Evolutionary conservation across 2,888 invertebrate genomes (phyloP).

Genomic region (Zygogramma bicolorata): DNA sequence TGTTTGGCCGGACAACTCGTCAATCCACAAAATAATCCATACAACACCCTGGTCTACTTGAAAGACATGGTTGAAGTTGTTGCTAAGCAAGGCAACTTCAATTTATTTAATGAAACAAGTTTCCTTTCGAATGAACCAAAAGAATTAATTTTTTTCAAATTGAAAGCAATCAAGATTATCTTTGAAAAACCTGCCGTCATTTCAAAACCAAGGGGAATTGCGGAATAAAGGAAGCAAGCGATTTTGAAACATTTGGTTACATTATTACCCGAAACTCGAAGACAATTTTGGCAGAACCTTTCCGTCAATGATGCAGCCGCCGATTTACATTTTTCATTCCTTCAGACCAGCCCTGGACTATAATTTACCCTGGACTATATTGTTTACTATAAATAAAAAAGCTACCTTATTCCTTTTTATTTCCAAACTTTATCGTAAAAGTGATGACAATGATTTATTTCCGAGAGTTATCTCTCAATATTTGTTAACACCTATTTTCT

Average conservation of each 20-base stretch:
- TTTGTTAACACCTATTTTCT: too few relatives aligned
- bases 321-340: too few relatives aligned
- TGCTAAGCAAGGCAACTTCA: constrained; percentile 15
- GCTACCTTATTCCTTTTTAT: too few relatives aligned
- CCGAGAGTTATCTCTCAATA: too few relatives aligned
- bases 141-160: background rate
- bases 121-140: background rate
- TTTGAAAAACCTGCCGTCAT: background rate
- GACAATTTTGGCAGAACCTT: background rate
- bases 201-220: constrained; percentile 7
- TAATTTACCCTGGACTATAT: too few relatives aligned
- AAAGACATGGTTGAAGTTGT: constrained; percentile 26
- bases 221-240: constrained; percentile 10
- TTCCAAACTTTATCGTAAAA: too few relatives aligned
- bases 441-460: too few relatives aligned
- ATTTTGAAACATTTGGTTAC: constrained; percentile 6
- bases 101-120: background rate
- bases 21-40: constrained; percentile 21
- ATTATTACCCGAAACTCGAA: background rate
- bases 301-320: background rate
- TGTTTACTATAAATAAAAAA: too few relatives aligned
- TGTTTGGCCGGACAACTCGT: constrained; percentile 36
- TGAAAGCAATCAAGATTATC: background rate
- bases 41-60: constrained; percentile 20
- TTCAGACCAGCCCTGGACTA: too few relatives aligned